Evolutionary conservation across 1,140 invertebrate genomes (phyloP).

Genomic region (Antheraea mylitta): DNA sequence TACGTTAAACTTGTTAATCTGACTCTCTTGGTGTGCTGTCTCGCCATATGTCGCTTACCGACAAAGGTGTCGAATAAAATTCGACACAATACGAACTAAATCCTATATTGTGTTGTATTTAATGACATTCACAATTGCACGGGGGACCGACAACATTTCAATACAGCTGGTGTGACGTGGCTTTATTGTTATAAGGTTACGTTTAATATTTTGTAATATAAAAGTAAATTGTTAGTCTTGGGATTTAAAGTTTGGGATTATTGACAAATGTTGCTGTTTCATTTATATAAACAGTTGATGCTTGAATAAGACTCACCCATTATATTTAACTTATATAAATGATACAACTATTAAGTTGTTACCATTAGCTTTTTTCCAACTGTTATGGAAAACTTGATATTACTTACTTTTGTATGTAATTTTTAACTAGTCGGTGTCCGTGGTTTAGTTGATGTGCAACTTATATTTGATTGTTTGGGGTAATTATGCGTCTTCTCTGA

Average conservation of each 20-base stretch:
- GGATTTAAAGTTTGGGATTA: background rate
- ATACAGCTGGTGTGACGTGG: conserved; percentile 49
- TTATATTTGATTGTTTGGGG: too few relatives aligned
- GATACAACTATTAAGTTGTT: too few relatives aligned
- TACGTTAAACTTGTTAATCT: conserved; percentile 16
- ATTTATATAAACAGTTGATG: background rate
- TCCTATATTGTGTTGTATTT: conserved; percentile 7
- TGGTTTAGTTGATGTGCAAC: too few relatives aligned
- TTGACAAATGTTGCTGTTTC: background rate
- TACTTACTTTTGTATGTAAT: too few relatives aligned
- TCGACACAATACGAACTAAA: conserved; percentile 8
- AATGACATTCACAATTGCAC: conserved; percentile 9
- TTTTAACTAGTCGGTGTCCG: too few relatives aligned
- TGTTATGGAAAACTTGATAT: too few relatives aligned
- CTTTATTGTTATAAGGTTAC: background rate
- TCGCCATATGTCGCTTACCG: conserved; percentile 20
- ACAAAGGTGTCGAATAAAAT: conserved; percentile 21
- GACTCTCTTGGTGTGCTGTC: conserved; percentile 1
- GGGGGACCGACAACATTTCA: conserved; percentile 31
- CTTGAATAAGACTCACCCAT: too few relatives aligned
- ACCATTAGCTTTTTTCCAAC: too few relatives aligned
- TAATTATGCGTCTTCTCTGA: too few relatives aligned
- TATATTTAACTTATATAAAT: too few relatives aligned
- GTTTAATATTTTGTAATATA: background rate
- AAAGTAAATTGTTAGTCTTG: background rate